Evolutionary conservation across 1,140 invertebrate species (phyloP).

Genomic region (Ceratina calcarata): DNA sequence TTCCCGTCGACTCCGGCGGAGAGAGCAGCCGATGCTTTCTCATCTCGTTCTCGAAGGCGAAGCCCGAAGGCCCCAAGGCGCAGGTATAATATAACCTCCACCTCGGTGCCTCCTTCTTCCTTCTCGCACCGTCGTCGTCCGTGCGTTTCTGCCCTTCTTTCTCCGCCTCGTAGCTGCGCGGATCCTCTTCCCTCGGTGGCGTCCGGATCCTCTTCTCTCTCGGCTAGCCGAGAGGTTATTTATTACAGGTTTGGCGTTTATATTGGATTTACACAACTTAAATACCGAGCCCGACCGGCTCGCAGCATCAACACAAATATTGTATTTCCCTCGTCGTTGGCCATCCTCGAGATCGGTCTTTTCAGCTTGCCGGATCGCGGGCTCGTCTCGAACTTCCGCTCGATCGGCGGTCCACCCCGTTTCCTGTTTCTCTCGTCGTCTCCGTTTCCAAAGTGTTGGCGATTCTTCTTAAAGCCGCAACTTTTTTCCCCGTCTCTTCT

Average conservation of each 20-base stretch:
- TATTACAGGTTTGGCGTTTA: slow-evolving; percentile 77
- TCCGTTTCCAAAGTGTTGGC: too few species aligned
- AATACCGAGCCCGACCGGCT: slow-evolving; percentile 71
- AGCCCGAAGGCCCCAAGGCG: slow-evolving; percentile 69
- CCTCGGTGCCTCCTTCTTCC: slow-evolving; percentile 36
- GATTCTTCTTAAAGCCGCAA: not conserved
- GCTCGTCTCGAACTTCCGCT: too few species aligned
- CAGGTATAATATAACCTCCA: slow-evolving; percentile 75
- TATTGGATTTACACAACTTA: slow-evolving; percentile 79
- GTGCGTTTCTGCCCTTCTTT: slow-evolving; percentile 38
- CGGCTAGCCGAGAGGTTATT: slow-evolving; percentile 74
- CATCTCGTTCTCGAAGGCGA: slow-evolving; percentile 72
- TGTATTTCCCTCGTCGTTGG: slow-evolving; percentile 69
- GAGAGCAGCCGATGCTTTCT: slow-evolving; percentile 62
- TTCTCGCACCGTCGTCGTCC: slow-evolving; percentile 3
- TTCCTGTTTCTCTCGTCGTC: too few species aligned
- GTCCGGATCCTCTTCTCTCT: slow-evolving; percentile 36
- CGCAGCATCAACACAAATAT: slow-evolving; percentile 76
- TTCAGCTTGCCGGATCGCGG: not conserved
- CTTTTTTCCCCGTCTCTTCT: not conserved
- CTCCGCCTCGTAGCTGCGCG: slow-evolving; percentile 29
- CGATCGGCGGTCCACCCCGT: too few species aligned
- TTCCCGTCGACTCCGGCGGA: slow-evolving; percentile 33
- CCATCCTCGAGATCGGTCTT: slow-evolving; percentile 18
- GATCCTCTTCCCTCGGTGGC: slow-evolving; percentile 35